Percentiles rank a stretch among this genome's conserved stretches.
Evolutionary conservation across 1,140 invertebrate species (phyloP).

Genomic region (Drosophila nebulosa): DNA sequence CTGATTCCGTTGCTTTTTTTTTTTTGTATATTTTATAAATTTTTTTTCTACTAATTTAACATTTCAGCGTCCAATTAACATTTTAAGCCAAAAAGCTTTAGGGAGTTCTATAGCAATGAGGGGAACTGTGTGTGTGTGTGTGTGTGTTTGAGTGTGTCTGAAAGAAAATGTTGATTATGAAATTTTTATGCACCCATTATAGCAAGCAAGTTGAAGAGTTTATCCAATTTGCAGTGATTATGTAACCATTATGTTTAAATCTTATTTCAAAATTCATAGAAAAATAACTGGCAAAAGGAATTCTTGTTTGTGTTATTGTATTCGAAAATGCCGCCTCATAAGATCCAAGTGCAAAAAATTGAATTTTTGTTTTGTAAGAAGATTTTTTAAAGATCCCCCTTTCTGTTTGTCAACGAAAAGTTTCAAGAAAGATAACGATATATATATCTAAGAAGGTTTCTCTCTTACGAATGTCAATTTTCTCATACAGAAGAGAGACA

Average conservation of each 20-base stretch:
- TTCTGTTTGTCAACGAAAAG: too few species aligned
- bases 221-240: not conserved
- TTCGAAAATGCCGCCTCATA: too few species aligned
- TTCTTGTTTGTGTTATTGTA: too few species aligned
- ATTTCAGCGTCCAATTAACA: constrained; percentile 73
- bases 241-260: not conserved
- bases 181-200: constrained; percentile 35
- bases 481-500: too few species aligned
- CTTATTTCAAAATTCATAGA: too few species aligned
- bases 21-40: not conserved
- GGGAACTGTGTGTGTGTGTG: not conserved
- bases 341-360: too few species aligned
- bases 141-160: constrained; percentile 4
- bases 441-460: too few species aligned
- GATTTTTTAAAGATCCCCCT: too few species aligned
- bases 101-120: constrained; percentile 6
- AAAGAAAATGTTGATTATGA: constrained; percentile 56
- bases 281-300: too few species aligned
- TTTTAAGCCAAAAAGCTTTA: constrained; percentile 58
- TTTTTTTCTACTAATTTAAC: constrained; percentile 57
- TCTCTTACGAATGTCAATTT: too few species aligned
- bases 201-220: not conserved
- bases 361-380: too few species aligned
- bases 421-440: too few species aligned
- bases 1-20: not conserved